Evolutionary conservation across 2,888 invertebrate genomes (phyloP), one percentile per base, ranked within the genome.

Genomic region (Crocallis elinguaria): DNA sequence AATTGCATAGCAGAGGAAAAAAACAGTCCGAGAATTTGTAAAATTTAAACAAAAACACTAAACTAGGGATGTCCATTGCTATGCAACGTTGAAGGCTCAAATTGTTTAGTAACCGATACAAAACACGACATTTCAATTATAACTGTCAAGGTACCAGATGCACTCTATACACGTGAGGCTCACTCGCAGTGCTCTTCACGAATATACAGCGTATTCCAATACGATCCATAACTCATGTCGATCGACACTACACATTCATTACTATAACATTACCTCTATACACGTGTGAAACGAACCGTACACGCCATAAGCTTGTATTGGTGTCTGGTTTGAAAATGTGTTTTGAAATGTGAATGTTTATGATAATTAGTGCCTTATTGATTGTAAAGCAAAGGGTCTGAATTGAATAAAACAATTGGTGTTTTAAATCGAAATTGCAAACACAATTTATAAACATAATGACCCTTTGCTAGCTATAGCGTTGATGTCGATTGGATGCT

Each of bases 341-440:
- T 33, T 45, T 17, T 21, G 13, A 42, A 46, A 33, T 19, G 23
- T 1, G 1, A 8, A 23, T 52, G 49, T 42, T 25, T 35, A 23
- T 13, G 8, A 7, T 27, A 17, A 41, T 45, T 46, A 30, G 43
- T 45, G 12, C 23, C n/a, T 44, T 29, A 29, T 30, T 48, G 64
- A 76, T 86, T 89, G 89, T 89, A 88, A 89, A 88, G 88, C 82
- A 88, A 88, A 87, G 79, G 86, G 85, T 87, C 87, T 81, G 74
- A 62, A 67, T 62, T 81, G 73, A 62, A 65, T 60, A 17, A 27
- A 0, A n/a, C 5, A 23, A 39, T 41, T 32, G 27, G 38, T 23
- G 0, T 37, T 13, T 30, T 37, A 6, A 32, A 46, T 58, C 17
- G 25, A 51, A 66, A 67, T 68, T 56, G 54, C 57, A 55, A 54